Percentiles rank a stretch among this genome's conserved stretches.
These are phyloP conservation scores for Sarcophaga caerulescens DNA, from an alignment of 2,888 invertebrate genomes.

Conservation along the genomic window DNA sequence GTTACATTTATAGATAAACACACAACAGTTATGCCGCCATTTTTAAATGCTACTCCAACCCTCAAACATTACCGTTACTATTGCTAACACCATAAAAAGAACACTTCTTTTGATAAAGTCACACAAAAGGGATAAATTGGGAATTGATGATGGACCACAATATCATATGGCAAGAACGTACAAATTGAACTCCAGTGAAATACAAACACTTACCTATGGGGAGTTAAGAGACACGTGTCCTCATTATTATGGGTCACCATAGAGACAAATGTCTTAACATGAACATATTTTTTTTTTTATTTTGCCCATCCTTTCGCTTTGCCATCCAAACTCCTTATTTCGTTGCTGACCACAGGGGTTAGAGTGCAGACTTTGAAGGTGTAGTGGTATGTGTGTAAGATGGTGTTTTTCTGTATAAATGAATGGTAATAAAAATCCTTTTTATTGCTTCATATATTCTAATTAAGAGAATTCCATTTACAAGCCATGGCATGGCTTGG, in stretches of 20 bases:
- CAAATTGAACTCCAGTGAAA: neutral
- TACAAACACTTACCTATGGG: constrained; percentile 6
- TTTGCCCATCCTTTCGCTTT: constrained; percentile 9
- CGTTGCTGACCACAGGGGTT: neutral
- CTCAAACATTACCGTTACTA: neutral
- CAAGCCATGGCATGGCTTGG: constrained; percentile 22
- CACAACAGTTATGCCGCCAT: constrained; percentile 21
- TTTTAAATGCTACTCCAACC: neutral
- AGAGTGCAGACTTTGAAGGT: neutral
- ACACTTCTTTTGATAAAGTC: constrained; percentile 42
- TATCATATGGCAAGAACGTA: constrained; percentile 37
- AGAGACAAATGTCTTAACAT: constrained; percentile 36
- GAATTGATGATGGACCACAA: constrained; percentile 57
- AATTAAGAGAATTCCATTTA: constrained; percentile 74
- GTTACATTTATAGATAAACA: constrained; percentile 2
- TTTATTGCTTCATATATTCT: constrained; percentile 75
- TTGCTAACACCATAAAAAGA: neutral
- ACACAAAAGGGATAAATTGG: constrained; percentile 48
- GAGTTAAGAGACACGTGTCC: constrained; percentile 43
- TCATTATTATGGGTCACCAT: constrained; percentile 58
- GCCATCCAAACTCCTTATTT: constrained; percentile 18
- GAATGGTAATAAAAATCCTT: constrained; percentile 70
- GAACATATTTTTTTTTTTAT: neutral
- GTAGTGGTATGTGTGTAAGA: neutral
- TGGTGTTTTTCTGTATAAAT: neutral